phyloP scores from a whole-genome alignment of 2,797 vertebrate species.

The Eupleurogrammus muticus region DNA sequence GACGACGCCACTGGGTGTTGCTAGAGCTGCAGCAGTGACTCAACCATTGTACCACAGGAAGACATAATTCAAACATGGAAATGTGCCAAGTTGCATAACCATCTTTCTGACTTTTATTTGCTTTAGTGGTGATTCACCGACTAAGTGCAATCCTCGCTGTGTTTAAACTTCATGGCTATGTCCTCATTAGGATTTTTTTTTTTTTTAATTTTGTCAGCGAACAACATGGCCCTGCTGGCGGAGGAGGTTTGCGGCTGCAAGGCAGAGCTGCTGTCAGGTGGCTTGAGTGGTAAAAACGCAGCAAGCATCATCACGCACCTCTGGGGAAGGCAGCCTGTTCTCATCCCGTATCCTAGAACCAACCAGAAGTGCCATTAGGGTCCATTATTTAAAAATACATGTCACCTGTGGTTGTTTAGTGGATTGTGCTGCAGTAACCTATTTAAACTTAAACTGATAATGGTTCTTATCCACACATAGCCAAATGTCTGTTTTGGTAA shows the following conservation, averaged over 20 bases:
- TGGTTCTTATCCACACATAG: too few species aligned
- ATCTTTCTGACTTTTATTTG: neutral
- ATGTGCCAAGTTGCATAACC: neutral
- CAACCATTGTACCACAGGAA: neutral
- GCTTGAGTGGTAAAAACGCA: constrained; percentile 83
- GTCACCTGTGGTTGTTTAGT: too few species aligned
- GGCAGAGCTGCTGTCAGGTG: constrained; percentile 83
- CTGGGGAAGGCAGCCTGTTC: constrained; percentile 81
- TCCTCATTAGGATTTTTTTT: constrained; percentile 19
- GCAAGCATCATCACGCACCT: constrained; percentile 84
- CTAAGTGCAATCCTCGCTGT: constrained; percentile 11
- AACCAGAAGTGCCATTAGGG: neutral
- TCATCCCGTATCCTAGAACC: constrained; percentile 90
- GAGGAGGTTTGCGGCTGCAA: constrained; percentile 85
- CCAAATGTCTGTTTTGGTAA: too few species aligned
- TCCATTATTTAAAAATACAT: neutral
- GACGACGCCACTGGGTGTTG: neutral
- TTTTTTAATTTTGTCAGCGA: constrained; percentile 76
- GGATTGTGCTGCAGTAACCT: too few species aligned
- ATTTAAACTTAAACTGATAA: too few species aligned
- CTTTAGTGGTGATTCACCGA: neutral
- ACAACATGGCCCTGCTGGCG: constrained; percentile 88
- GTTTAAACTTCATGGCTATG: constrained; percentile 8
- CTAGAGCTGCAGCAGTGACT: constrained; percentile 3
- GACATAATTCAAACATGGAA: neutral